Evolutionary conservation across 2,888 invertebrate species (phyloP), one percentile per base, ranked within the genome.

Genomic region (Microplitis manilae): DNA sequence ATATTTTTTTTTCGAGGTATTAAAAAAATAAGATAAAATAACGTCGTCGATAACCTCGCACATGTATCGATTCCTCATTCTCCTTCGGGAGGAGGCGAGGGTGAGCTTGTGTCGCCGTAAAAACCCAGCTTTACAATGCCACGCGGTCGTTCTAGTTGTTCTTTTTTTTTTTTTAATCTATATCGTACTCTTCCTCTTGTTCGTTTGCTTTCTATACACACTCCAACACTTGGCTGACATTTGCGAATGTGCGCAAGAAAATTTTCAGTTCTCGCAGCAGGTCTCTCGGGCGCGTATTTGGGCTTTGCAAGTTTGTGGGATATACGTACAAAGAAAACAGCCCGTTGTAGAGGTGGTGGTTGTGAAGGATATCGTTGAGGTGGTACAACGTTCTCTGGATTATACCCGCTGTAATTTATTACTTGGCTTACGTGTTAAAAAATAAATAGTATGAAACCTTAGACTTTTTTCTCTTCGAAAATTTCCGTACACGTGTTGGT

Each of bases 271-370:
- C 62, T 65, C 65, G 71, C 64, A 68, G 75, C 50, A 13, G 30
- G 69, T 75, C 75, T 76, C 71, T 59, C 70, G 76, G 76, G 76
- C 70, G 76, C 59, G 65, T 39, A 70, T 67, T 62, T 60, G 59
- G 71, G 68, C 61, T 76, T 76, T 76, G 72, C 69, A 73, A 77
- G 73, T 77, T 77, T 68, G 20, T n/a, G 62, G 77, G 73, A 64
- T 65, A 73, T 50, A 50, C 13, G 13, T 50, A 50, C 8, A 50
- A 77, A 73, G 73, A 69, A 73, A 61, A 73, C 68, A 59, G 50
- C 68, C 50, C 68, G 61, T 73, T 50, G 9, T 50, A 13, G 50
- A 50, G 50, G 13, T 13, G 50, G 50, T 50, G 50, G 50, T 50
- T 50, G 50, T 50, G 50, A 8, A 13, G 13, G 6, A 50, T 8